Evolutionary conservation across 2,888 invertebrate species (phyloP).

Genomic region (Drosophila lutescens): DNA sequence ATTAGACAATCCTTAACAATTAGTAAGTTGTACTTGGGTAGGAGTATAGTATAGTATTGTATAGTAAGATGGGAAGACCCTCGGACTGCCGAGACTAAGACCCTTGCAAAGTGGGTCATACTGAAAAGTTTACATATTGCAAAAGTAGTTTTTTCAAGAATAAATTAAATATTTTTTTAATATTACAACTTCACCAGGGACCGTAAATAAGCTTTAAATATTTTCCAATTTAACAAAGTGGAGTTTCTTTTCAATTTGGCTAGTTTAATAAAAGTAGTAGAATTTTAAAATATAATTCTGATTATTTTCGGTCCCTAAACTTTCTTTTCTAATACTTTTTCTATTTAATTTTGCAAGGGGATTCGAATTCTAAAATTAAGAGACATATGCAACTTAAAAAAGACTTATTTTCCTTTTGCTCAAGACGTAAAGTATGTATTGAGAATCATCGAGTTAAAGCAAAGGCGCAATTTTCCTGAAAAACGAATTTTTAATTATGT

Average conservation of each 20-base stretch:
- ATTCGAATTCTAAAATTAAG: background rate
- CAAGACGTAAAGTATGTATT: no score
- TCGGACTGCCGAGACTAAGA: constrained; percentile 15
- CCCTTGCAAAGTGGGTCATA: constrained; percentile 4
- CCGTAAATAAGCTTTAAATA: no score
- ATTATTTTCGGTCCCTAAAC: no score
- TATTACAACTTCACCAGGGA: no score
- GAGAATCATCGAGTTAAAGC: background rate
- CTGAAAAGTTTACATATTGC: background rate
- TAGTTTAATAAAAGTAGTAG: no score
- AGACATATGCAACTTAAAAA: no score
- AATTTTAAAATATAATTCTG: no score
- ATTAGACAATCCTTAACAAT: constrained; percentile 19
- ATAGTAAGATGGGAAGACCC: constrained; percentile 13
- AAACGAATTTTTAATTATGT: background rate
- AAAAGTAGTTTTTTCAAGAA: no score
- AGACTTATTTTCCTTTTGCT: constrained; percentile 1
- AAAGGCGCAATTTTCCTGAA: background rate
- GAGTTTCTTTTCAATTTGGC: no score
- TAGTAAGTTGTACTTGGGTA: constrained; percentile 39
- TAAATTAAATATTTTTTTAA: no score
- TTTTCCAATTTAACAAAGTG: no score
- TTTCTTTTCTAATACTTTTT: no score
- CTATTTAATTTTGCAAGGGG: constrained; percentile 1
- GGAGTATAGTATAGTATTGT: constrained; percentile 1